Conservation (phyloP, 2,113 vertebrate species). For the Ifrita kowaldi region DNA sequence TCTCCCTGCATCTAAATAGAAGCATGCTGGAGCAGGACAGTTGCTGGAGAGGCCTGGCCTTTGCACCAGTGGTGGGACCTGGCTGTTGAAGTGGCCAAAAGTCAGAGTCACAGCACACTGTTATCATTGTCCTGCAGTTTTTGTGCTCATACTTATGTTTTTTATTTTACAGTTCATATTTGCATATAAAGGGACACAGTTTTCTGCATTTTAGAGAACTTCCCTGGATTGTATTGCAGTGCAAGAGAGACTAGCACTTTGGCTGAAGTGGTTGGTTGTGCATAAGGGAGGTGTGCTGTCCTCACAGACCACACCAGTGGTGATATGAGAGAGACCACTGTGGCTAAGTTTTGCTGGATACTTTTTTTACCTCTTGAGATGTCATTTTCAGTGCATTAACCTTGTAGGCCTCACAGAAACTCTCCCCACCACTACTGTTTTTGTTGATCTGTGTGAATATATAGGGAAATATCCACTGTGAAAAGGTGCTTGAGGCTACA, state of each 20-base stretch:
- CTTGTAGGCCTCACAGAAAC: neutral
- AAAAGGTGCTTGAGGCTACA: neutral
- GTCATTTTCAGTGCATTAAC: neutral
- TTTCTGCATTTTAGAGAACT: neutral
- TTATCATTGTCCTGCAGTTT: neutral
- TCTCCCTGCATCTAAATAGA: neutral
- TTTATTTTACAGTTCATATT: neutral
- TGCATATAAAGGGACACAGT: neutral
- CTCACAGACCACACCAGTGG: fast-evolving
- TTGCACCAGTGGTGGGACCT: neutral
- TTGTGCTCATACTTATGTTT: neutral
- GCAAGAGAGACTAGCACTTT: neutral
- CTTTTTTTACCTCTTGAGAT: neutral
- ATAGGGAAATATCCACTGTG: neutral
- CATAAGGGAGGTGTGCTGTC: neutral
- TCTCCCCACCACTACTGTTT: neutral
- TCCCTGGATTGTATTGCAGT: neutral
- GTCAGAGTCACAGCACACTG: neutral
- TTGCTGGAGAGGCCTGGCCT: neutral
- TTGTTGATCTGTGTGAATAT: neutral
- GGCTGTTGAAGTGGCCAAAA: neutral
- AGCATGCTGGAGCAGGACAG: neutral
- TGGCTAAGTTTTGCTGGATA: fast-evolving
- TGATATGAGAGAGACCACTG: neutral
- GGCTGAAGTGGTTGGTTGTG: neutral